Base-by-base conservation (phyloP, 2,888 invertebrate species). In the Frankliniella fusca region DNA sequence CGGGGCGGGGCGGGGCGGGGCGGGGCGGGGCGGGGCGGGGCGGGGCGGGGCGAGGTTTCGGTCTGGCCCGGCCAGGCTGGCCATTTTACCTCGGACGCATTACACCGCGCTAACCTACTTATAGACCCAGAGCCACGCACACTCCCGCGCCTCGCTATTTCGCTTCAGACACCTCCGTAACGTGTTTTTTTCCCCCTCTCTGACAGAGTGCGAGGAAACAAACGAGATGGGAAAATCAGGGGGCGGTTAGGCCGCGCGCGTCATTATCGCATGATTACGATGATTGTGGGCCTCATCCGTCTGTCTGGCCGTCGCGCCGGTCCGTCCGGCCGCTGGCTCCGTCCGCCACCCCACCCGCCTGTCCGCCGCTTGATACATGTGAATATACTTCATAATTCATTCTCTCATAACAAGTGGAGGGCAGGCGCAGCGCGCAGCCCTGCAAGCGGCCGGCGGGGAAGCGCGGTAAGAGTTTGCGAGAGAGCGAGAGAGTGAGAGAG, bases 381-480 rank as follows among this genome's bases (percentile, higher is more conserved):
- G 70, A n/a, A 76, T 70, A 70, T 27, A 76, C 70, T 76, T 76
- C 70, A 76, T 76, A 76, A 76, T 27, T 76, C 70, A 76, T 76
- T 76, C 70, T 27, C 70, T 76, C 70, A 23, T 76, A 76, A 76
- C 70, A 76, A 76, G 27, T 76, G 27, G 70, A 76, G 70, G 54
- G 54, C 54, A 70, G 70, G 18, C 70, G 23, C 23, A 27, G 70
- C 70, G 18, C 70, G 23, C 23, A 27, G 70, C 70, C 70, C 70
- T 23, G 70, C 61, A 12, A 38, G 61, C n/a, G n/a, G n/a, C n/a
- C n/a, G n/a, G n/a, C n/a, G n/a, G n/a, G n/a, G n/a, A n/a, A n/a
- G n/a, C n/a, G n/a, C n/a, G n/a, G n/a, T n/a, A n/a, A 20, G 20
- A 54, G 20, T 2, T 3, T 3, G 54, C 12, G 54, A 54, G 54